Evolutionary conservation across 2,113 vertebrate genomes (phyloP).

Genomic region (Dermatemys mawii): DNA sequence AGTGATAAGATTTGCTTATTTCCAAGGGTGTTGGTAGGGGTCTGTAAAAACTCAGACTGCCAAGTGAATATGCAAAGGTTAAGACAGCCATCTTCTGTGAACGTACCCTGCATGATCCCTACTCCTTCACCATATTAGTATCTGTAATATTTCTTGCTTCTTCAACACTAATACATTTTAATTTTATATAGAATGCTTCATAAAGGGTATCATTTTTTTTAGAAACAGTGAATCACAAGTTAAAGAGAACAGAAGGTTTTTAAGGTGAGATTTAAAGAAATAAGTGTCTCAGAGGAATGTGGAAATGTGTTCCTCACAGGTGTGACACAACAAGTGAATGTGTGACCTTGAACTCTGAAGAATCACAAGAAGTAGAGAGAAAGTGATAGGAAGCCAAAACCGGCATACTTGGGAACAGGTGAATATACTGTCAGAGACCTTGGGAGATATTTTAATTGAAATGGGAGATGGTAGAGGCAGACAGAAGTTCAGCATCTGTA

Average conservation of each 20-base stretch:
- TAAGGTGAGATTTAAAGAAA: slow-evolving; percentile 18
- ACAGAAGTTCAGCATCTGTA: neutral
- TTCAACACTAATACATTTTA: slow-evolving; percentile 3
- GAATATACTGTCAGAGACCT: neutral
- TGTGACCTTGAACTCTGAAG: neutral
- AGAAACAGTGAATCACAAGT: neutral
- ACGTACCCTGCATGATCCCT: neutral
- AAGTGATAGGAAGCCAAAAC: neutral
- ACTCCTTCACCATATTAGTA: neutral
- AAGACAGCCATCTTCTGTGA: neutral
- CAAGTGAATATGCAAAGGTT: neutral
- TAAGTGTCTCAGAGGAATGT: neutral
- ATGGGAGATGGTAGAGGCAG: neutral
- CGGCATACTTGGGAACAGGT: neutral
- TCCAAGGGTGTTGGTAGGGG: neutral
- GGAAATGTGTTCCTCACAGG: slow-evolving; percentile 4
- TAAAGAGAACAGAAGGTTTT: slow-evolving; percentile 16
- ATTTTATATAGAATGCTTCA: neutral
- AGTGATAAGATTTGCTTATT: neutral
- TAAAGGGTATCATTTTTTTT: slow-evolving; percentile 8
- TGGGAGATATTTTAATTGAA: neutral
- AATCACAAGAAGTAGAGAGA: neutral
- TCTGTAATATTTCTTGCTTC: neutral
- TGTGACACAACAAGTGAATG: neutral
- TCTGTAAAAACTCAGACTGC: neutral